Base-by-base conservation (phyloP, 2,888 invertebrate genomes). In the Coremacera marginata region DNA sequence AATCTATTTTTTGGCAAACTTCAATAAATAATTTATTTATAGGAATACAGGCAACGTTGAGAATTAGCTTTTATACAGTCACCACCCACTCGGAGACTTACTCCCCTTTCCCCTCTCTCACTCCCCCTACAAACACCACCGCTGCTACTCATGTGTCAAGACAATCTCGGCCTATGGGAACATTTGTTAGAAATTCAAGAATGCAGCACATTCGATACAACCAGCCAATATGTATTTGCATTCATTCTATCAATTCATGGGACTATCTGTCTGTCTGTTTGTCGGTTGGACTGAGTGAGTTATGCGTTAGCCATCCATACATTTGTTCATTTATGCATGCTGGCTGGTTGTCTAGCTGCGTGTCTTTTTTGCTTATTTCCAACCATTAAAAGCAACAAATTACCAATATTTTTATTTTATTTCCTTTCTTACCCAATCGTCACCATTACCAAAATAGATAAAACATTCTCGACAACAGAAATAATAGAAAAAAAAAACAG, bases 351-450 rank as follows among this genome's bases (percentile, higher is more conserved):
- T n/a, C n/a, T n/a, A n/a, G n/a, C 25, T 27, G 25, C 27, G 25
- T 60, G 27, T 60, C 60, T 27, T 27, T 60, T 22, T 14, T 27
- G 57, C 27, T 27, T 16, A 27, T 60, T 60, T 60, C 27, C 11
- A 7, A 16, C 60, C 22, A 60, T 60, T 60, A 60, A 60, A 60
- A 60, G 14, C 14, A 16, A 55, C 55, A 55, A 22, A 55, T 55
- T 44, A 11, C 27, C 25, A 27, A 60, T 60, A 25, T 60, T 70
- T 70, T 52, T 55, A 70, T 70, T 70, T 25, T 25, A 49, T 68
- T 55, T 27, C 55, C 52, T 34, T 51, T 75, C 70, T 63, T 71
- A 63, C 44, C 63, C 75, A 77, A 71, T 77, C 75, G 67, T 77
- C 63, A 51, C 63, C 70, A 68, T 77, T 70, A 67, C 44, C 55